Conservation (phyloP, 2,888 invertebrate species). For the Oligia latruncula region DNA sequence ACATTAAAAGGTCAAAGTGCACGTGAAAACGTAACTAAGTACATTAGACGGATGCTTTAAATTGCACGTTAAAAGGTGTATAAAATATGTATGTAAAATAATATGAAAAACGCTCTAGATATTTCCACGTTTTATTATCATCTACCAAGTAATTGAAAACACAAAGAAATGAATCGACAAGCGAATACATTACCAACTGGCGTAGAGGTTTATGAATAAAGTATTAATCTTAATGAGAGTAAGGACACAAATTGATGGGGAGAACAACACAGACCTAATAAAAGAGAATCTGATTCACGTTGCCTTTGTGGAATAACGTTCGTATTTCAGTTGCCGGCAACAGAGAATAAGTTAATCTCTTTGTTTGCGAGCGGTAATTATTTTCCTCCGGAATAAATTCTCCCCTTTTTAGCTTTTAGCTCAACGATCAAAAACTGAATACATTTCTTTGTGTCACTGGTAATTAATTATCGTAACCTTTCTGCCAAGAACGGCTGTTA, state of each 20-base stretch:
- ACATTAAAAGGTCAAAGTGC: slow-evolving; percentile 1
- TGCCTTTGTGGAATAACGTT: slow-evolving; percentile 72
- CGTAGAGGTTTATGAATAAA: slow-evolving; percentile 64
- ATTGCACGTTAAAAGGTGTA: background rate
- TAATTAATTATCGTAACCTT: slow-evolving; percentile 65
- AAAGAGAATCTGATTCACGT: slow-evolving; percentile 74
- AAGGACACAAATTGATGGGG: slow-evolving; percentile 71
- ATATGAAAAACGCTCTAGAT: background rate
- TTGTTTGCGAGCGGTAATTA: slow-evolving; percentile 74
- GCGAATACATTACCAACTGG: slow-evolving; percentile 41
- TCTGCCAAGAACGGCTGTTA: slow-evolving; percentile 44
- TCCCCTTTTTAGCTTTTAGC: slow-evolving; percentile 69
- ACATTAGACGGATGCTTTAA: background rate
- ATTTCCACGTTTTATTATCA: slow-evolving; percentile 25
- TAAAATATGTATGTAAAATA: slow-evolving; percentile 12
- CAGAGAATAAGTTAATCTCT: slow-evolving; percentile 73
- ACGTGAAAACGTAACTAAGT: background rate
- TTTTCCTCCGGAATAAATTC: slow-evolving; percentile 70
- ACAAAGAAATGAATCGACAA: slow-evolving; percentile 50
- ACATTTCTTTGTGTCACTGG: slow-evolving; percentile 67
- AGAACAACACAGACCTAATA: slow-evolving; percentile 70
- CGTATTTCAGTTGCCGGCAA: slow-evolving; percentile 72
- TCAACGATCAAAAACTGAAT: slow-evolving; percentile 69
- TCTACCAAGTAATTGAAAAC: slow-evolving; percentile 20
- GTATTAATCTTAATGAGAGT: slow-evolving; percentile 68